phyloP scores from a whole-genome alignment of 1,140 invertebrate genomes.

The Chionoecetes opilio region DNA sequence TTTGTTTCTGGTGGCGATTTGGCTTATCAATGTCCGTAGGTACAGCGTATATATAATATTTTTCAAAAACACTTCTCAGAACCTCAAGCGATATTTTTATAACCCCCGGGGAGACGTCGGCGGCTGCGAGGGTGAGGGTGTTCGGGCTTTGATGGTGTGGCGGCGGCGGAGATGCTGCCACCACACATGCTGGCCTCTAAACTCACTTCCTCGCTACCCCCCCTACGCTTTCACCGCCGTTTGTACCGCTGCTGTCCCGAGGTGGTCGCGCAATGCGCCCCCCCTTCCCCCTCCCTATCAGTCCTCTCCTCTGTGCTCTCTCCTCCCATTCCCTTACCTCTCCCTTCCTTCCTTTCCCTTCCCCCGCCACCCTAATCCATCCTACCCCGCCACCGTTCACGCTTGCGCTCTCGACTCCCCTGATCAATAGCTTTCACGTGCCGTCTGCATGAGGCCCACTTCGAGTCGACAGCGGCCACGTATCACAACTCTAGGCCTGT shows the following conservation, averaged over 20 bases:
- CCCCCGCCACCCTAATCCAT: neutral
- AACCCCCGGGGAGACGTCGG: slow-evolving; percentile 44
- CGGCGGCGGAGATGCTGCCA: slow-evolving; percentile 63
- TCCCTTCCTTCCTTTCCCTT: neutral
- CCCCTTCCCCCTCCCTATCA: neutral
- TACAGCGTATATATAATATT: slow-evolving; percentile 51
- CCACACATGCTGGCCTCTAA: slow-evolving; percentile 63
- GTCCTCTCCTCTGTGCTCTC: neutral
- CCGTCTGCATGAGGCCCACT: neutral
- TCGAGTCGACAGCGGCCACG: neutral
- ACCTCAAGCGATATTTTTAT: neutral
- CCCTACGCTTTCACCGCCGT: slow-evolving; percentile 52
- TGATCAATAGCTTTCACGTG: slow-evolving; percentile 47
- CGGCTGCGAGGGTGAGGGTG: slow-evolving; percentile 60
- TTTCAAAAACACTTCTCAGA: slow-evolving; percentile 34
- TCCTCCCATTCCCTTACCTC: neutral
- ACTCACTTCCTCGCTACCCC: slow-evolving; percentile 59
- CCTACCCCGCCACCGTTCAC: neutral
- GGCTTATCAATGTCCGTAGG: slow-evolving; percentile 64
- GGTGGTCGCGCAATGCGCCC: slow-evolving; percentile 34
- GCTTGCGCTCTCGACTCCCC: neutral
- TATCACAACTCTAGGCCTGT: slow-evolving; percentile 4
- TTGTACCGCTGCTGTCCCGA: slow-evolving; percentile 1
- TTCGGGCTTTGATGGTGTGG: slow-evolving; percentile 52
- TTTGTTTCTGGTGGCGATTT: slow-evolving; percentile 32